Evolutionary conservation across 2,888 invertebrate genomes (phyloP).

Genomic region (Penaeus monodon): DNA sequence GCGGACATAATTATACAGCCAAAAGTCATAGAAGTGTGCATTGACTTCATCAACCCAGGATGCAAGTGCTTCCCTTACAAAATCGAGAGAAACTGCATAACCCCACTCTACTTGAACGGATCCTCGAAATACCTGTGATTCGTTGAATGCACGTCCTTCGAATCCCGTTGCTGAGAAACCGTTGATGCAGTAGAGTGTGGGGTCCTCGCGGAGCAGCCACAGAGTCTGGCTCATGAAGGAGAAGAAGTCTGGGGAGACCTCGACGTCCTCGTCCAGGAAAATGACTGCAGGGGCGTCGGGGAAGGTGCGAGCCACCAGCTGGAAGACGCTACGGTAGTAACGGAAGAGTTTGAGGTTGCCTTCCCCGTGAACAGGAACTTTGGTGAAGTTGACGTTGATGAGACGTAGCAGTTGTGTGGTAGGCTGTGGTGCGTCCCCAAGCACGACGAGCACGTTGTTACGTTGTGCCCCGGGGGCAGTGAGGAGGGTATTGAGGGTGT

Average conservation of each 20-base stretch:
- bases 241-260: conserved; percentile 63
- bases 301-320: conserved; percentile 35
- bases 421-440: conserved; percentile 39
- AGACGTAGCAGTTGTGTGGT: conserved; percentile 49
- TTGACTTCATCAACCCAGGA: conserved; percentile 38
- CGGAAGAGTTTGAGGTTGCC: conserved; percentile 60
- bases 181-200: conserved; percentile 60
- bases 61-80: conserved; percentile 54
- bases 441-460: conserved; percentile 50
- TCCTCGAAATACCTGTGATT: conserved; percentile 43
- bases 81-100: conserved; percentile 51
- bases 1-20: conserved; percentile 42
- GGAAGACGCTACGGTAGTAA: conserved; percentile 57
- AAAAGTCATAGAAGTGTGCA: conserved; percentile 50
- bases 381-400: conserved; percentile 42
- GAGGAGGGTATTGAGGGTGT: conserved; percentile 51
- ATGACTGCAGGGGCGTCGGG: conserved; percentile 57
- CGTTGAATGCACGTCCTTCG: conserved; percentile 18
- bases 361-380: conserved; percentile 30
- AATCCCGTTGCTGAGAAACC: conserved; percentile 15
- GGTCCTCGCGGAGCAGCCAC: conserved; percentile 43
- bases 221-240: conserved; percentile 62
- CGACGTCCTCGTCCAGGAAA: conserved; percentile 62
- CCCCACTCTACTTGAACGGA: conserved; percentile 61
- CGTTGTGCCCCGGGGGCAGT: conserved; percentile 45